These are phyloP conservation scores for Clarias gariepinus DNA, from an alignment of 2,113 vertebrate species.

Conservation along the genomic window DNA sequence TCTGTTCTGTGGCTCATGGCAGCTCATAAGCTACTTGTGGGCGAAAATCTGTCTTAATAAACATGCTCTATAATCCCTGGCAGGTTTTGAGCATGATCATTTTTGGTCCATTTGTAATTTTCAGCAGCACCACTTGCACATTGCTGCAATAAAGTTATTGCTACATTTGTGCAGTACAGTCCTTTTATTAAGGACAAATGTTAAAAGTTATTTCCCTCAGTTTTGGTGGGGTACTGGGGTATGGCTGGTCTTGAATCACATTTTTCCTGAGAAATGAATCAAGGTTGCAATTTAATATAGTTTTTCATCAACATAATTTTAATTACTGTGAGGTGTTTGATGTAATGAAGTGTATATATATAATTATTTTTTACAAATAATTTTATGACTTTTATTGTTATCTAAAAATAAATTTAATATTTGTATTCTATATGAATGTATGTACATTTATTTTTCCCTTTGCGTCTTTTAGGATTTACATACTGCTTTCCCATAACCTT, in stretches of 20 bases:
- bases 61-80: neutral
- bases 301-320: neutral
- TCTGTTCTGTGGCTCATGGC: neutral
- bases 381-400: neutral
- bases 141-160: too few relatives aligned
- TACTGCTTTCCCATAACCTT: constrained; percentile 94
- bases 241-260: neutral
- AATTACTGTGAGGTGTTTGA: neutral
- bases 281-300: neutral
- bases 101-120: neutral
- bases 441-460: constrained; percentile 1
- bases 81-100: neutral
- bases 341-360: neutral
- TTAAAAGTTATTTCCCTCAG: too few relatives aligned
- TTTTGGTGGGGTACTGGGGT: neutral
- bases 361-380: neutral
- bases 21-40: neutral
- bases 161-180: too few relatives aligned
- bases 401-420: neutral
- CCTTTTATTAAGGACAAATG: too few relatives aligned
- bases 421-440: neutral
- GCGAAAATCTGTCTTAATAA: neutral
- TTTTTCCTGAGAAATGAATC: neutral
- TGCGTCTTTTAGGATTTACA: constrained; percentile 80
- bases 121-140: too few relatives aligned